Percentiles rank a stretch among this genome's conserved stretches.
Evolutionary conservation across 2,797 vertebrate genomes (phyloP).

Genomic region (Todus mexicanus): DNA sequence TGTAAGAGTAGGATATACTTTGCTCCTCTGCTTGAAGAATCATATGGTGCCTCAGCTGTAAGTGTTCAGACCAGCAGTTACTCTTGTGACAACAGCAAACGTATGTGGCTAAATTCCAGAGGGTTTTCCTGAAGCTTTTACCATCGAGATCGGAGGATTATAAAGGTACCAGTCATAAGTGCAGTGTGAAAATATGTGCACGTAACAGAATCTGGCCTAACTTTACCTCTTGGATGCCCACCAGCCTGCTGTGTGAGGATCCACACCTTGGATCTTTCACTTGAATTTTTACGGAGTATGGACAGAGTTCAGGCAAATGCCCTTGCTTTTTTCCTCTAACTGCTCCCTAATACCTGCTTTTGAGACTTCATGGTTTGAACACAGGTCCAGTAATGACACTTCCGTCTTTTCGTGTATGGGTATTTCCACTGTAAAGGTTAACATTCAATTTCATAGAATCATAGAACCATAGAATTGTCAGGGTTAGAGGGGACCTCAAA

Average conservation of each 20-base stretch:
- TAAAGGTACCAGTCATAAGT: neutral
- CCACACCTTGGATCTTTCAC: neutral
- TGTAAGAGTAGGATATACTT: neutral
- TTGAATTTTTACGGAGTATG: neutral
- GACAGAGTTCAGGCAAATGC: neutral
- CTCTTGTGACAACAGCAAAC: neutral
- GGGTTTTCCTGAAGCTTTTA: constrained; percentile 2
- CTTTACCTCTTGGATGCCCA: constrained; percentile 15
- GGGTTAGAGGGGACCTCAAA: no score
- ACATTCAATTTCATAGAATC: neutral
- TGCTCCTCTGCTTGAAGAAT: neutral
- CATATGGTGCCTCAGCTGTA: neutral
- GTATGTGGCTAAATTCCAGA: neutral
- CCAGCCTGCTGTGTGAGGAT: neutral
- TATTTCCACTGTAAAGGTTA: neutral
- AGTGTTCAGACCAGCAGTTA: neutral
- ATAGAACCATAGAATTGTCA: no score
- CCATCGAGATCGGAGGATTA: constrained; percentile 2
- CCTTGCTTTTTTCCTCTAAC: neutral
- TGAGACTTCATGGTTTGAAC: neutral
- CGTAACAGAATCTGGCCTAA: neutral
- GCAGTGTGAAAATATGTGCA: neutral
- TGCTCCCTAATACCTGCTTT: neutral
- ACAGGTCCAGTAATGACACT: neutral
- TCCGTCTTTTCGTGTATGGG: neutral